phyloP scores from a whole-genome alignment of 2,113 vertebrate genomes.

The Peucedramus taeniatus region DNA sequence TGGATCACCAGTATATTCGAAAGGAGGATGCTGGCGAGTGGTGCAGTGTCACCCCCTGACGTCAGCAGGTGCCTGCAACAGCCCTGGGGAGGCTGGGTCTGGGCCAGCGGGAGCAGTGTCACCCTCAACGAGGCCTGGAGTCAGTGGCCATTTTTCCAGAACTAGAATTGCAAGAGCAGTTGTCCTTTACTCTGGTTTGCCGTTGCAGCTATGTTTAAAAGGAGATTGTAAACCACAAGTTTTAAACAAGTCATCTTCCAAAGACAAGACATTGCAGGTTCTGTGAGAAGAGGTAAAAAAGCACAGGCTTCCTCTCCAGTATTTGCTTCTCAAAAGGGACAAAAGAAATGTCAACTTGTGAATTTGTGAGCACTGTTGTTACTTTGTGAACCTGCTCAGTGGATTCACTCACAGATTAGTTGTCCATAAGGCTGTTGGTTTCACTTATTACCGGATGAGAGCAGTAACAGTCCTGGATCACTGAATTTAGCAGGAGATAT shows the following conservation, averaged over 20 bases:
- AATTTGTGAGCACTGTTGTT: not conserved
- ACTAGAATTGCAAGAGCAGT: not conserved
- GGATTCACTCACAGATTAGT: not conserved
- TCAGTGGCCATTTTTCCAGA: not conserved
- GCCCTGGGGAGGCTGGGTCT: not conserved
- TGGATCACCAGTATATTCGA: fast-evolving
- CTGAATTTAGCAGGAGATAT: not conserved
- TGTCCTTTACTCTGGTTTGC: not conserved
- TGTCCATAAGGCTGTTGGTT: not conserved
- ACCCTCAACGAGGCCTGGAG: not conserved
- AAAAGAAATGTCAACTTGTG: not conserved
- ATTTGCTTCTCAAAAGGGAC: not conserved
- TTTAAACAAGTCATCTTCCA: not conserved
- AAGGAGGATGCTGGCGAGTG: not conserved
- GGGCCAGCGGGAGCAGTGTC: not conserved
- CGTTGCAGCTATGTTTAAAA: not conserved
- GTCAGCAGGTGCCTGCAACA: not conserved
- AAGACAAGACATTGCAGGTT: not conserved
- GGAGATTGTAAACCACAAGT: not conserved
- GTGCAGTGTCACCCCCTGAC: not conserved
- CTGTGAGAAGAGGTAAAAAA: not conserved
- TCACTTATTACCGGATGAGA: not conserved
- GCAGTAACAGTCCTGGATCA: not conserved
- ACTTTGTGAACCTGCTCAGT: not conserved
- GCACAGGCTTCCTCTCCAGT: not conserved